Evolutionary conservation across 2,797 vertebrate species (phyloP), one percentile per base, ranked within the genome.

Genomic region (Scleropages formosus): DNA sequence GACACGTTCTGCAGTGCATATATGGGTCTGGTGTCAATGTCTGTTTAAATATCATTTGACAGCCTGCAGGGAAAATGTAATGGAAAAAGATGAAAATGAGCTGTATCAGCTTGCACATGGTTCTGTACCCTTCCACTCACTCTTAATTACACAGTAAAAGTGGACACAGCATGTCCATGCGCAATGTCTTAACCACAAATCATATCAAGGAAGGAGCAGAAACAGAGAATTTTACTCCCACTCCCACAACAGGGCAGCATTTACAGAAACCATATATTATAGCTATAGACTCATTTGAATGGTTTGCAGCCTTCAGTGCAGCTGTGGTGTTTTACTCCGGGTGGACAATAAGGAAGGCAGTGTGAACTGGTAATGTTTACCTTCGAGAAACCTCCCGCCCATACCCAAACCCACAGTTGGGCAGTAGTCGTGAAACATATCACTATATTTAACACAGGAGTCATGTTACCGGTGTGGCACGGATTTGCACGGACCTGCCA

Each of bases 401-500:
- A n/a, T 7, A 16, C 2, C 26, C 15, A 11, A 24, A 16, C 8
- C 22, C 59, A 20, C 73, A 72, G 63, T 78, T 69, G 72, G 60
- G 27, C 27, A n/a, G 49, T n/a, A 47, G 18, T 63, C 22, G 24
- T 78, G 74, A 75, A 72, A 80, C 71, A 79, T 20, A 51, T 62
- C 49, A 15, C 77, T 83, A 80, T 83, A 78, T 83, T 77, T 81
- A 83, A 75, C 22, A 56, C 22, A 20, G 9, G 68, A 26, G 22
- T 78, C 62, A 3, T 49, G 63, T 78, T 78, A 78, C 78, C 51
- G 68, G 26, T 56, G 51, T 62, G 31, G 69, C 27, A 59, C 53
- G 44, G 71, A 68, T 27, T 78, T 46, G 39, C 56, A 72, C 1
- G 49, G 22, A 15, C 18, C 56, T 27, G 13, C 47, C 75, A 69